Evolutionary conservation across 1,140 invertebrate species (phyloP).

Genomic region (Limonius californicus): DNA sequence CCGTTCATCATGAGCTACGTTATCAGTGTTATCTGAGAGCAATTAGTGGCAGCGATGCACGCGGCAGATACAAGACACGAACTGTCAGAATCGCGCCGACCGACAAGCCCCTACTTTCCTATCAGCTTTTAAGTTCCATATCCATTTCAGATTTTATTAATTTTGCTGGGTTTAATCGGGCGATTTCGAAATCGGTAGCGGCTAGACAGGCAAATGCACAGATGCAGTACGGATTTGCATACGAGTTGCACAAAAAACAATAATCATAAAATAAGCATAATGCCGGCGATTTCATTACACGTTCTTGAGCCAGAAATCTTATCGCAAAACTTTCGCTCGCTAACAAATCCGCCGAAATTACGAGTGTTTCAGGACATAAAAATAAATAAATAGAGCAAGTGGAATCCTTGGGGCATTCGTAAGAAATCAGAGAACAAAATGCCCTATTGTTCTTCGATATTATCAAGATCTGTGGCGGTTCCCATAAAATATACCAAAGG

Average conservation of each 20-base stretch:
- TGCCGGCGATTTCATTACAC: conserved; percentile 18
- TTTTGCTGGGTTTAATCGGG: not conserved
- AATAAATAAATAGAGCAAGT: conserved; percentile 25
- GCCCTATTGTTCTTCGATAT: conserved; percentile 31
- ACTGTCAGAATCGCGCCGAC: conserved; percentile 34
- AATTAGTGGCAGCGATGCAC: conserved; percentile 38
- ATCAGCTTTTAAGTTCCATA: conserved; percentile 2
- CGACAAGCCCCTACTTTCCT: conserved; percentile 25
- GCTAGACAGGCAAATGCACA: not conserved
- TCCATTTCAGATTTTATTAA: not conserved
- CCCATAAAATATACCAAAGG: conserved; percentile 31
- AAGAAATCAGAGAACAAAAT: conserved; percentile 29
- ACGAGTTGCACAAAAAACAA: conserved; percentile 13
- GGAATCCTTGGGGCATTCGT: conserved; percentile 21
- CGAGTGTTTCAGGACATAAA: conserved; percentile 18
- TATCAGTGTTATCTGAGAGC: conserved; percentile 37
- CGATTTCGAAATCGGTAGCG: not conserved
- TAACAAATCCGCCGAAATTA: conserved; percentile 30
- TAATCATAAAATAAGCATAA: conserved; percentile 17
- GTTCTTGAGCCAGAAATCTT: conserved; percentile 30
- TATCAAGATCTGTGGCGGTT: conserved; percentile 28
- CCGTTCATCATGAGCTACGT: conserved; percentile 31
- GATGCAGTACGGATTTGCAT: conserved; percentile 11
- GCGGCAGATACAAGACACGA: conserved; percentile 34
- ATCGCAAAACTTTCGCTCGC: conserved; percentile 29